Conservation (phyloP, 2,888 invertebrate genomes). For the Tuta absoluta region DNA sequence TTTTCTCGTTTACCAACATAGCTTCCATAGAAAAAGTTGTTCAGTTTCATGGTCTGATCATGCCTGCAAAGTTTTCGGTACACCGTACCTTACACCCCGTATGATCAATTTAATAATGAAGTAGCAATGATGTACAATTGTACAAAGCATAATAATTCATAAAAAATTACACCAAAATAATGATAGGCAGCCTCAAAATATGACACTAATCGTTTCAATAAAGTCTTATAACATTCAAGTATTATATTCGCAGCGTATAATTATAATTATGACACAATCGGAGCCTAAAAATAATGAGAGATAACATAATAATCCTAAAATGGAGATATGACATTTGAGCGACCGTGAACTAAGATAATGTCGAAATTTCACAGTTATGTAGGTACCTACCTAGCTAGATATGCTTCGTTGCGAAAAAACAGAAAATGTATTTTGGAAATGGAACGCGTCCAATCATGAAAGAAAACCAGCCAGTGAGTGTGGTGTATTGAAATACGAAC, state of each 20-base stretch:
- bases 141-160: background rate
- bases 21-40: too few relatives aligned
- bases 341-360: slow-evolving; percentile 39
- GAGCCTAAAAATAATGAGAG: slow-evolving; percentile 1
- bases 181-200: slow-evolving; percentile 5
- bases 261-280: slow-evolving; percentile 20
- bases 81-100: too few relatives aligned
- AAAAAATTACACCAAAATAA: background rate
- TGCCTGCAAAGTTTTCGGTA: too few relatives aligned
- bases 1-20: too few relatives aligned
- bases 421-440: slow-evolving; percentile 59
- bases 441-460: slow-evolving; percentile 71
- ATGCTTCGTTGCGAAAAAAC: slow-evolving; percentile 59
- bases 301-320: slow-evolving; percentile 13
- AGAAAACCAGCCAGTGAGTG: slow-evolving; percentile 39
- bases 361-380: slow-evolving; percentile 15
- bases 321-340: slow-evolving; percentile 28
- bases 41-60: too few relatives aligned
- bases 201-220: slow-evolving; percentile 9
- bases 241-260: slow-evolving; percentile 11
- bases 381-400: too few relatives aligned
- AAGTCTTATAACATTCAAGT: background rate
- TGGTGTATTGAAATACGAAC: background rate
- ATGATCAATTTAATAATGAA: background rate
- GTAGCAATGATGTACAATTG: background rate